These are phyloP conservation scores for Pristionchus entomophagus DNA, from an alignment of 2,888 invertebrate genomes.

Conservation along the genomic window DNA sequence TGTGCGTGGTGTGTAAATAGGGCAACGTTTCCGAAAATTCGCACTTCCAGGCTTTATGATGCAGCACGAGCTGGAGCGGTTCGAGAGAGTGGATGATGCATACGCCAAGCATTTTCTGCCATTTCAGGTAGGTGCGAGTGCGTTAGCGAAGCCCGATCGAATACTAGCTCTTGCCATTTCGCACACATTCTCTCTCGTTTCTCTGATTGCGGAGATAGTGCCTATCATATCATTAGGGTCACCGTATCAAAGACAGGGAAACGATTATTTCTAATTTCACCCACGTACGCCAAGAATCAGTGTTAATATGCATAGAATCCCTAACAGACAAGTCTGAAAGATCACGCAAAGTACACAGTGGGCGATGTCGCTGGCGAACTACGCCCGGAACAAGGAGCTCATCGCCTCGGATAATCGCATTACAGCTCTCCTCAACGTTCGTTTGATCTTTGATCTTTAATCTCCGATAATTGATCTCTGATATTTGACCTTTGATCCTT, in stretches of 20 bases:
- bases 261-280: neutral
- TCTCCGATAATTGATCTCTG: no score
- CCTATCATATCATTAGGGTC: no score
- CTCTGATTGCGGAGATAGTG: no score
- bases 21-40: no score
- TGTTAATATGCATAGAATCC: neutral
- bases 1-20: no score
- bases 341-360: neutral
- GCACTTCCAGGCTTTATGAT: constrained; percentile 37
- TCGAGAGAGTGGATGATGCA: constrained; percentile 35
- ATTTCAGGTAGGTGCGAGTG: constrained; percentile 35
- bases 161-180: no score
- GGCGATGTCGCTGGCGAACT: constrained; percentile 45
- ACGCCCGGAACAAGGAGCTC: constrained; percentile 20
- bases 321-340: neutral
- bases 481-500: no score
- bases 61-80: constrained; percentile 42
- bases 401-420: constrained; percentile 28
- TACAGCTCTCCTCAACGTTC: neutral
- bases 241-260: neutral
- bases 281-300: neutral
- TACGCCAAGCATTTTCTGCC: constrained; percentile 48
- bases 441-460: neutral
- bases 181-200: no score
- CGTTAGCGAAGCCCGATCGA: no score